Evolutionary conservation across 2,797 vertebrate species (phyloP).

Genomic region (Todus mexicanus): DNA sequence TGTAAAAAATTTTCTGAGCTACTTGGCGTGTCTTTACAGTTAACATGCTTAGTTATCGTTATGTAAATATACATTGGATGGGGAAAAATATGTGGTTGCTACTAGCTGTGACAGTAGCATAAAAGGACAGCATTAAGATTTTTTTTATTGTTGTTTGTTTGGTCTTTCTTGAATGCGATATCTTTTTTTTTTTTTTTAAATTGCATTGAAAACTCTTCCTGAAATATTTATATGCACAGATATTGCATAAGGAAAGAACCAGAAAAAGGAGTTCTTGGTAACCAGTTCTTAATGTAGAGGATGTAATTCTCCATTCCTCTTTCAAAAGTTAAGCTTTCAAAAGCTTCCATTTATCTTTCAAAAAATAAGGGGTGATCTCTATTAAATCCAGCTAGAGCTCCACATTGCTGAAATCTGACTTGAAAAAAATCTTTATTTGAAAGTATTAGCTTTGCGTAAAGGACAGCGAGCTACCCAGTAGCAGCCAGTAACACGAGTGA

Average conservation of each 20-base stretch:
- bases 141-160: not conserved
- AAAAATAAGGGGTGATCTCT: not conserved
- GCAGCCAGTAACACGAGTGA: not conserved
- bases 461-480: not conserved
- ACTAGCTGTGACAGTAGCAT: not conserved
- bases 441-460: not conserved
- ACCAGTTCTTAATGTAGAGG: not conserved
- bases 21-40: not conserved
- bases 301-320: not conserved
- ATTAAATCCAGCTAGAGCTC: not conserved
- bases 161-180: not conserved
- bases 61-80: not conserved
- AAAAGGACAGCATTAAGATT: not conserved
- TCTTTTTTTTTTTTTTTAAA: slow-evolving; percentile 25
- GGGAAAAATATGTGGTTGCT: not conserved
- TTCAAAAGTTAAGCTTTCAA: slow-evolving; percentile 2
- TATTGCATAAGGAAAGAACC: not conserved
- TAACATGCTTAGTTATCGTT: not conserved
- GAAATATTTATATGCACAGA: slow-evolving; percentile 45
- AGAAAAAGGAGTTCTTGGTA: not conserved
- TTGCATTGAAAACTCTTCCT: not conserved
- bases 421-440: not conserved
- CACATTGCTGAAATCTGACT: not conserved
- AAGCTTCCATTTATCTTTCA: too few species aligned
- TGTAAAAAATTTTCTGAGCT: not conserved